A percentile compares a stretch with the other conserved stretches of the same genome.
Evolutionary conservation across 2,797 vertebrate species (phyloP).

Genomic region (Gallinago nigripennis): DNA sequence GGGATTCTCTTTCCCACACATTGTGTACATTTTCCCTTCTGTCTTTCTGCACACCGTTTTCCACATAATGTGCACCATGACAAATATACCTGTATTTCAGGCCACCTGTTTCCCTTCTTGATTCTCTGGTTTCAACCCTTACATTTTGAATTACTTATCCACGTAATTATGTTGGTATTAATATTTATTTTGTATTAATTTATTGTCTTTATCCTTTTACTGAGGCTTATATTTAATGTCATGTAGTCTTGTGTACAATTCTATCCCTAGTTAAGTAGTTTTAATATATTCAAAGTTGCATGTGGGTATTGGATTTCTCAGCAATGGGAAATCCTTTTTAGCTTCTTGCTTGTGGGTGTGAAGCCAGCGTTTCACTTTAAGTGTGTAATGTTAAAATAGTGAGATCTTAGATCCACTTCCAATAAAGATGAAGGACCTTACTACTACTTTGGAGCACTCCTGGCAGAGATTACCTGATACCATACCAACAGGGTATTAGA

Average conservation of each 20-base stretch:
- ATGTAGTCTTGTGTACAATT: neutral
- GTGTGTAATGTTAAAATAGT: rapidly evolving
- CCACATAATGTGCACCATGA: neutral
- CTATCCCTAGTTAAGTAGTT: neutral
- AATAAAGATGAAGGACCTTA: neutral
- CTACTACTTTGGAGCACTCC: neutral
- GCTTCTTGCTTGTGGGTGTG: neutral
- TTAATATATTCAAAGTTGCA: neutral
- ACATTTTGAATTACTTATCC: neutral
- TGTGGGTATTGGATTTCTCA: neutral
- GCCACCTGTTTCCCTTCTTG: neutral
- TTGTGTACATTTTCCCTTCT: neutral
- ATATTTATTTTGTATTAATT: neutral
- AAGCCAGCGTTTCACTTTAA: neutral
- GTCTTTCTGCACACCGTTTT: neutral
- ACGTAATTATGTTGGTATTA: neutral
- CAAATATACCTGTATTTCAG: neutral
- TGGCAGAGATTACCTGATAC: neutral
- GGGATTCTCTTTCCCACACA: neutral
- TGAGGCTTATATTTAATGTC: neutral
- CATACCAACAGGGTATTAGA: neutral
- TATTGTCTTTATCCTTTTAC: neutral
- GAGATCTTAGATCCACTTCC: neutral
- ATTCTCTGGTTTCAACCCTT: neutral
- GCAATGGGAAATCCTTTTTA: neutral